A percentile compares a stretch with the other conserved stretches of the same genome.
These are phyloP conservation scores for Suricata suricatta DNA, from an alignment of 2,113 vertebrate genomes.

Conservation along the genomic window DNA sequence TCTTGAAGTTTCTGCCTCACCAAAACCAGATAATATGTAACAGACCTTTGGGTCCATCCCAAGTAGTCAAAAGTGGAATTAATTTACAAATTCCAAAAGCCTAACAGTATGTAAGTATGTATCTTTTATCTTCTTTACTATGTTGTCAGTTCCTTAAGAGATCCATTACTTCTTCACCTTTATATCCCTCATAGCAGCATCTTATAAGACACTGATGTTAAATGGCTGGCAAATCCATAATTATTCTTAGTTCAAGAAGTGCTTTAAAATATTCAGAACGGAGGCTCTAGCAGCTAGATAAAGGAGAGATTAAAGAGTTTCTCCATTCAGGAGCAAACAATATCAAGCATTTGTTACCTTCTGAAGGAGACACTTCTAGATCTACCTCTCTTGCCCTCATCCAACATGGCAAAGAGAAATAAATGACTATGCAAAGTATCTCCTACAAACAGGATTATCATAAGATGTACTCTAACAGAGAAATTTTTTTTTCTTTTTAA, in stretches of 20 bases:
- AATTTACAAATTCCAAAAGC: neutral
- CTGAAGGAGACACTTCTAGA: neutral
- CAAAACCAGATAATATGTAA: neutral
- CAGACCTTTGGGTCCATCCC: neutral
- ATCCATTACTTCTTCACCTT: neutral
- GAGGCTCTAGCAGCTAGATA: neutral
- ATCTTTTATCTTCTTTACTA: neutral
- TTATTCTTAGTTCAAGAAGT: neutral
- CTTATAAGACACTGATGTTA: neutral
- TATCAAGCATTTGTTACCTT: slow-evolving; percentile 6
- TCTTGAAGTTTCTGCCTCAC: neutral
- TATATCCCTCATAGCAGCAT: neutral
- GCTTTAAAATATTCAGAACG: neutral
- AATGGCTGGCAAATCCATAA: neutral
- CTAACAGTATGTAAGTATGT: neutral
- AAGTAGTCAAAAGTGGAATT: neutral
- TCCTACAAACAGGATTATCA: neutral
- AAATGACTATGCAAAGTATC: slow-evolving; percentile 21
- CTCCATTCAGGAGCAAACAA: neutral
- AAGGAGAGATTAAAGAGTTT: neutral
- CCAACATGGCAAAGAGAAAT: neutral
- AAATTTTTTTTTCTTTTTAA: slow-evolving; percentile 22
- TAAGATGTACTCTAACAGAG: neutral
- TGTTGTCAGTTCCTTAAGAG: neutral
- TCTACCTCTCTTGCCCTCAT: neutral